Base-by-base conservation (phyloP, 2,113 vertebrate genomes). In the Tetraodon nigroviridis region DNA sequence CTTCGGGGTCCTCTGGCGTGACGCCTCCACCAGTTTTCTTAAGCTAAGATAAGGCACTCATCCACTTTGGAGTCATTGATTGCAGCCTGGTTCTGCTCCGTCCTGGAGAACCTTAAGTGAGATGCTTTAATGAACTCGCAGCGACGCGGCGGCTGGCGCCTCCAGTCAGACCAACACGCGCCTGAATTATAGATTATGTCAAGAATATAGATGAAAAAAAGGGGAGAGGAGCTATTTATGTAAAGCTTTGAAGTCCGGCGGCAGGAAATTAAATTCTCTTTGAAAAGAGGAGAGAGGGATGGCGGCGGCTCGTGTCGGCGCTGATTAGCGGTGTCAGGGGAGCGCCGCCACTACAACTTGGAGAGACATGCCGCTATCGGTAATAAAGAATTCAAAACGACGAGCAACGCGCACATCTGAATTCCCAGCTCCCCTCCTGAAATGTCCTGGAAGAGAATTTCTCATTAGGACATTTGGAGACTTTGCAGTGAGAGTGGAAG, bases 261-360 rank as follows among this genome's bases (percentile, higher is more conserved):
- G 66, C 80, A 87, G 86, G 84, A 87, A 88, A 88, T 86, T 79
- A 85, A 76, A 87, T 82, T 83, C 59, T 51, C 73, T 82, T 80
- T 82, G 78, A 86, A 72, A 65, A 60, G 50, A 74, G 64, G 62
- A 66, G 73, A 73, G 58, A 48, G 57, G 69, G 73, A 71, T 74
- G 66, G 79, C 75, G 63, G 73, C 73, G 64, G 74, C 47, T 66
- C 58, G 29, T 78, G 77, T 19, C 57, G 67, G 59, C 0, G 16
- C 58, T 79, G 82, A 84, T 87, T 82, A 81, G 68, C 46, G 42
- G 48, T 29, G 64, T 69, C 32, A 47, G 60, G 67, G 64, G 71
- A 81, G 40, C 21, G 17, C 19, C 32, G 50, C 58, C 47, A 45
- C 14, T n/a, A n/a, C 1, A 69, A 72, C 51, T 68, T 68, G 56